Percentiles rank a stretch among this genome's conserved stretches.
These are phyloP conservation scores for Silurus meridionalis DNA, from an alignment of 2,113 vertebrate species.

Conservation along the genomic window DNA sequence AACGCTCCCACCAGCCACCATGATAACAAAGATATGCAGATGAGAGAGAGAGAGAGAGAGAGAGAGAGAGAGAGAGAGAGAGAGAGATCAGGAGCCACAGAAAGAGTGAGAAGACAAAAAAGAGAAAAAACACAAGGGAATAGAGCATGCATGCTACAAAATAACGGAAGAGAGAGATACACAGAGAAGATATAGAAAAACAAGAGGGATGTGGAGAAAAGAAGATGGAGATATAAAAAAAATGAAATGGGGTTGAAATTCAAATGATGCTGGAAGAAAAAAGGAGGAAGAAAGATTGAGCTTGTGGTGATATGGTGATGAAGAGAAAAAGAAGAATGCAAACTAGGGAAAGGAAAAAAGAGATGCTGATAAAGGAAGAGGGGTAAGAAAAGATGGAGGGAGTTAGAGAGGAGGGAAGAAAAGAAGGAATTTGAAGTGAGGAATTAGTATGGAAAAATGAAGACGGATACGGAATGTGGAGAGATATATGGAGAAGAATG, in stretches of 20 bases:
- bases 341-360: neutral
- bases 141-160: conserved; percentile 60
- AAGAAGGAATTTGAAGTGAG: neutral
- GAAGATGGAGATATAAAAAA: conserved; percentile 68
- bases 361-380: neutral
- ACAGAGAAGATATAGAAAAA: conserved; percentile 71
- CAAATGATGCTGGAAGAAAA: conserved; percentile 65
- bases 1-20: conserved; percentile 85
- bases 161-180: conserved; percentile 23
- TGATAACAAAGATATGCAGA: conserved; percentile 99
- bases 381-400: conserved; percentile 21
- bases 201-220: conserved; percentile 32
- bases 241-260: conserved; percentile 59
- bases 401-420: conserved; percentile 67
- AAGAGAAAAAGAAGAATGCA: neutral
- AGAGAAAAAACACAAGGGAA: conserved; percentile 72
- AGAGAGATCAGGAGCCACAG: conserved; percentile 65
- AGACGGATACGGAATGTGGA: no score
- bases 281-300: conserved; percentile 82
- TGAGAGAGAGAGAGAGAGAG: conserved; percentile 70
- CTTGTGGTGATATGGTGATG: neutral
- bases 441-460: neutral
- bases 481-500: neutral
- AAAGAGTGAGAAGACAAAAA: conserved; percentile 61
- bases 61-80: conserved; percentile 74